Conservation (phyloP, 2,113 vertebrate genomes). For the Sclerurus mexicanus region DNA sequence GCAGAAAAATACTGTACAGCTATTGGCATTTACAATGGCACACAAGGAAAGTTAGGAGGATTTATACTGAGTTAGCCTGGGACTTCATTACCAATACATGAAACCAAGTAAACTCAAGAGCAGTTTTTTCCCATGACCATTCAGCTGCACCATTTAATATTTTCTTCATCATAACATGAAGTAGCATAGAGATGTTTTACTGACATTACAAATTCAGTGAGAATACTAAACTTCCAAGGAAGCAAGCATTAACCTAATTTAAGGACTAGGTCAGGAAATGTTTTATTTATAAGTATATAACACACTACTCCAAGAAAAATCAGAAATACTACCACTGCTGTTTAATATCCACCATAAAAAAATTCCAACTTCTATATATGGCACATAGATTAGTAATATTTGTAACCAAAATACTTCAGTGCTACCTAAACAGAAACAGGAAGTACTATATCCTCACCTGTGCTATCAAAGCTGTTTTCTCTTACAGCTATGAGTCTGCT, state of each 20-base stretch:
- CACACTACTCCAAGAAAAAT: neutral
- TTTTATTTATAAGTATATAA: neutral
- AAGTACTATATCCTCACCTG: conserved; percentile 62
- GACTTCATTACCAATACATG: neutral
- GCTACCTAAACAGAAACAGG: neutral
- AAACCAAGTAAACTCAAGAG: neutral
- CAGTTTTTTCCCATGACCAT: neutral
- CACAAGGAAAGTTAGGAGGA: neutral
- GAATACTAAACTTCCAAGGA: neutral
- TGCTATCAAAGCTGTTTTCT: conserved; percentile 69
- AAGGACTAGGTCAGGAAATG: neutral
- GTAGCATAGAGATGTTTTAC: neutral
- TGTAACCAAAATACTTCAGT: neutral
- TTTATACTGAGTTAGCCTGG: neutral
- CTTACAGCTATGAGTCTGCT: conserved; percentile 35
- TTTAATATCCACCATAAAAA: neutral
- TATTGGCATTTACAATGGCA: neutral
- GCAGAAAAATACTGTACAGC: neutral
- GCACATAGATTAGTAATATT: neutral
- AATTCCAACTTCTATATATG: neutral
- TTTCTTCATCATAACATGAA: neutral
- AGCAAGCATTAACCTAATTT: neutral
- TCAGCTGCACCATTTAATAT: neutral
- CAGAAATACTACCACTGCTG: neutral
- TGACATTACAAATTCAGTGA: neutral